phyloP scores from a whole-genome alignment of 2,113 vertebrate species.

The Petaurus breviceps region DNA sequence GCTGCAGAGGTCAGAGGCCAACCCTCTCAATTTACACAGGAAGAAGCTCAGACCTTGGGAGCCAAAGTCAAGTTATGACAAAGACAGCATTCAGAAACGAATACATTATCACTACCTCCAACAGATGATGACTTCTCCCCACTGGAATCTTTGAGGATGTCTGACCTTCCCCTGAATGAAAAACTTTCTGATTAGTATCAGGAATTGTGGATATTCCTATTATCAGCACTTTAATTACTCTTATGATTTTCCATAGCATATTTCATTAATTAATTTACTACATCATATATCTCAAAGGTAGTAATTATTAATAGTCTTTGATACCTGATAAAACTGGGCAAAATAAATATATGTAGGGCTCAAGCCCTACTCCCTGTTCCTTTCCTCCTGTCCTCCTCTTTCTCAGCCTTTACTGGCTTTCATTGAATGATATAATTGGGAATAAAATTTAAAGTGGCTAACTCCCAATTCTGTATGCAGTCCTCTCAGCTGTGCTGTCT shows the following conservation, averaged over 20 bases:
- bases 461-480: constrained; percentile 45
- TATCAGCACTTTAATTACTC: neutral
- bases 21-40: neutral
- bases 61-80: neutral
- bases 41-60: neutral
- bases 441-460: constrained; percentile 45
- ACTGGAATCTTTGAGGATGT: neutral
- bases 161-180: neutral
- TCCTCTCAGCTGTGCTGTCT: constrained; percentile 41
- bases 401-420: neutral
- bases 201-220: constrained; percentile 47
- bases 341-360: constrained; percentile 6
- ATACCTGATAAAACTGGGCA: constrained; percentile 39
- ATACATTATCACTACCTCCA: neutral
- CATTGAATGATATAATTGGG: neutral
- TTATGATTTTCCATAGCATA: constrained; percentile 40
- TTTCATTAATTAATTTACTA: constrained; percentile 34
- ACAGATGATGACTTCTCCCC: neutral
- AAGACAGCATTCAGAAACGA: neutral
- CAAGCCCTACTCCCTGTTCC: neutral
- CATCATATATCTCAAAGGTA: constrained; percentile 13
- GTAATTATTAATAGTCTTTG: constrained; percentile 35
- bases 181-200: neutral
- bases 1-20: neutral
- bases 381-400: neutral